A percentile compares a stretch with the other conserved stretches of the same genome.
phyloP scores from a whole-genome alignment of 2,888 invertebrate genomes.

The Catocala fraxini region DNA sequence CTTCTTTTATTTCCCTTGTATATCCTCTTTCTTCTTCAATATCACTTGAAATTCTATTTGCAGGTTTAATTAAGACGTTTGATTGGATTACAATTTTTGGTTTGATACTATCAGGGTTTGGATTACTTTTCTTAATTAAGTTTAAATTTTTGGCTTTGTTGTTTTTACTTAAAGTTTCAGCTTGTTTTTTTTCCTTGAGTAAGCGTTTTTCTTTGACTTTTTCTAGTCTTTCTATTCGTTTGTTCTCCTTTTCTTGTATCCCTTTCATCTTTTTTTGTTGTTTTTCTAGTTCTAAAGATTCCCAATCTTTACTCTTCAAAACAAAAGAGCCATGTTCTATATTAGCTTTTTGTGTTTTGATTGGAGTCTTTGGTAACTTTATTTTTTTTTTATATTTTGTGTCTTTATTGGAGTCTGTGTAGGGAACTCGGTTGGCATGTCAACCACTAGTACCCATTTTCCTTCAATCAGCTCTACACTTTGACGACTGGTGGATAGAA shows the following conservation, averaged over 20 bases:
- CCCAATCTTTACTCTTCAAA: constrained; percentile 42
- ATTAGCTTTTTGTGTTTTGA: constrained; percentile 37
- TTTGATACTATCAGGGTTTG: constrained; percentile 35
- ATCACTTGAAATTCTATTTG: constrained; percentile 35
- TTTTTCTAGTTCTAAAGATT: constrained; percentile 43
- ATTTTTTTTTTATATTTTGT: constrained; percentile 39
- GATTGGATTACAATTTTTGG: constrained; percentile 38
- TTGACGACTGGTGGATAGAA: constrained; percentile 38
- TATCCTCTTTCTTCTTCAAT: constrained; percentile 34
- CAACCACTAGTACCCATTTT: constrained; percentile 36
- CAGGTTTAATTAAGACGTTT: constrained; percentile 39
- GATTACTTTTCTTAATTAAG: constrained; percentile 35
- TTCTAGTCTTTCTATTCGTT: constrained; percentile 39
- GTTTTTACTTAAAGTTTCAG: constrained; percentile 37
- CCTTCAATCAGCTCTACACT: constrained; percentile 37
- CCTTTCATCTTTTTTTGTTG: constrained; percentile 43
- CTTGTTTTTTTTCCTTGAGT: constrained; percentile 39
- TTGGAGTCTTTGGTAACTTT: constrained; percentile 38
- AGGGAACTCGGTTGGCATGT: constrained; percentile 33
- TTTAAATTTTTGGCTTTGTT: constrained; percentile 25
- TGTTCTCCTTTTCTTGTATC: constrained; percentile 39
- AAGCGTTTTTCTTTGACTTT: constrained; percentile 34
- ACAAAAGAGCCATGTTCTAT: constrained; percentile 41
- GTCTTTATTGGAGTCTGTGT: constrained; percentile 26
- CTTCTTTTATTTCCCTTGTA: constrained; percentile 38